These are phyloP conservation scores for Sinocyclocheilus anshuiensis DNA, from an alignment of 2,113 vertebrate species.

Conservation along the genomic window DNA sequence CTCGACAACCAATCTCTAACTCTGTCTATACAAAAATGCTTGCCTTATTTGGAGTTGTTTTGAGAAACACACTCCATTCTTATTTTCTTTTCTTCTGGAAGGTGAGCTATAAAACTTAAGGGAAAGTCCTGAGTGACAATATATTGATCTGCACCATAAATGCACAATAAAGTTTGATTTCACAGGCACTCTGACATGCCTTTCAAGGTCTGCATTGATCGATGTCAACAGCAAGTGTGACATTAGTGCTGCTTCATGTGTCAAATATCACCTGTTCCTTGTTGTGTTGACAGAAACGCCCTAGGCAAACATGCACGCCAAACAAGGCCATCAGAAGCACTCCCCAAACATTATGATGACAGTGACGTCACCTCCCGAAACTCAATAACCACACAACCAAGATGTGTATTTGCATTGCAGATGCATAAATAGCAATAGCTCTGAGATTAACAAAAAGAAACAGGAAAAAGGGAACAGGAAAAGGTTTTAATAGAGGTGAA, in stretches of 20 bases:
- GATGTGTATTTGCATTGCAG: conserved; percentile 9
- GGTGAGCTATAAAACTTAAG: background rate
- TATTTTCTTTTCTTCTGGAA: background rate
- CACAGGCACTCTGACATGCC: background rate
- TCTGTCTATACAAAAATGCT: background rate
- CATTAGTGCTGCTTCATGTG: conserved; percentile 8
- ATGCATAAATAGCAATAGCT: background rate
- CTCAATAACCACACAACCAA: background rate
- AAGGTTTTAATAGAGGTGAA: background rate
- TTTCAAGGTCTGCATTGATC: conserved; percentile 26
- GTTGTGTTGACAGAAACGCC: background rate
- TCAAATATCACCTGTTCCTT: conserved; percentile 23
- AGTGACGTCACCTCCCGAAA: conserved; percentile 28
- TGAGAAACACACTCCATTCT: background rate
- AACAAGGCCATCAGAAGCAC: conserved; percentile 19
- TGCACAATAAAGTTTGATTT: conserved; percentile 22
- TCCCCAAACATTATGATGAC: background rate
- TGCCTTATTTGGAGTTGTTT: background rate
- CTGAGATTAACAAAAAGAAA: conserved; percentile 6
- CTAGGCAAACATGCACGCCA: background rate
- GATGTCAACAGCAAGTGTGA: conserved; percentile 21
- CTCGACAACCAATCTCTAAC: background rate
- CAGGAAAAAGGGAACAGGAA: background rate
- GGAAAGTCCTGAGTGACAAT: background rate
- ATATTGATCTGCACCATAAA: conserved; percentile 22